Evolutionary conservation across 2,113 vertebrate species (phyloP), one percentile per base, ranked within the genome.

Genomic region (Takifugu bimaculatus): DNA sequence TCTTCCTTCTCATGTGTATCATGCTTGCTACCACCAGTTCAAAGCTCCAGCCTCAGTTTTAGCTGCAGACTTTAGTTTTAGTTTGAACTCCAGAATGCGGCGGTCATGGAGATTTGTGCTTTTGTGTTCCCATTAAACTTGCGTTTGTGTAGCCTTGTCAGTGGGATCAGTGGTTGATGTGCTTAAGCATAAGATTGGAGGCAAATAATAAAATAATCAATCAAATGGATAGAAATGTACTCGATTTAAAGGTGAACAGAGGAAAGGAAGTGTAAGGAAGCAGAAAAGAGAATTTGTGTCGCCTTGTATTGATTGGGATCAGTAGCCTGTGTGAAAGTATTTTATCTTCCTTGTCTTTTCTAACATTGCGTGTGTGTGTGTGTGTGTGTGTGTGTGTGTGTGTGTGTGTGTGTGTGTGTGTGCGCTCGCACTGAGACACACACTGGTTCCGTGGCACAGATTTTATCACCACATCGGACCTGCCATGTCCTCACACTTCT

Each of bases 401-500:
- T 59, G 54, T 51, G 57, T 51, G 26, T 61, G 26, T 54, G 57
- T 47, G 28, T 57, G 42, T 67, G 70, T 66, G 63, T 59, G 49
- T 57, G 64, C 65, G 50, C 76, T 70, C 45, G 80, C 62, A 6
- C 29, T 6, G 29, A 5, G 29, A 32, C 29, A 32, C 35, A 11
- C 35, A 39, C 11, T 39, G 35, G 35, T 39, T 39, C 35, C 35
- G 11, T 39, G 35, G 35, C 35, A 39, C 35, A 80, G 78, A 89
- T 90, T 87, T 86, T 85, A 85, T 87, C 84, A 39, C 71, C 52
- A 44, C 63, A 62, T 75, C 82, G 82, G 62, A 60, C 80, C 73
- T 63, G 80, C 82, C 66, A 75, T 90, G 89, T 87, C 77, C 77
- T 81, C 70, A 78, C 80, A 83, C 76, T 81, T 86, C 80, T 76